phyloP scores from a whole-genome alignment of 2,888 invertebrate genomes.

The Clistopyga incitator region DNA sequence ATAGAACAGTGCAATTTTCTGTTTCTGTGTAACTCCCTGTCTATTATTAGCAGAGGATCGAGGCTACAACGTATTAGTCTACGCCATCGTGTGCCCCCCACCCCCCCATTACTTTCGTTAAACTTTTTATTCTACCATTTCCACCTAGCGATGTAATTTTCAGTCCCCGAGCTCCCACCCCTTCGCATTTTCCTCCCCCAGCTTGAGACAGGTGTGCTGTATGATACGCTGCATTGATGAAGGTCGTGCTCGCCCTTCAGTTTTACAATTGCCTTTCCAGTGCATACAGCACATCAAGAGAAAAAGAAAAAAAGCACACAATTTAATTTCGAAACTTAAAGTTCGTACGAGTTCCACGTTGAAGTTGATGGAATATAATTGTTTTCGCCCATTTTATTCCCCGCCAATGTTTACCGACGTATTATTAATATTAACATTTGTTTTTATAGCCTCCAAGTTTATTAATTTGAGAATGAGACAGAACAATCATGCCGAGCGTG shows the following conservation, averaged over 20 bases:
- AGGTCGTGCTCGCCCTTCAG: conserved; percentile 60
- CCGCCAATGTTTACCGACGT: neutral
- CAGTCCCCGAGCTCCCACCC: conserved; percentile 23
- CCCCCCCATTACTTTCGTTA: conserved; percentile 59
- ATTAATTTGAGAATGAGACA: too few relatives aligned
- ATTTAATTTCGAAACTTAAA: conserved; percentile 17
- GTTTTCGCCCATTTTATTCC: neutral
- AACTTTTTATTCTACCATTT: conserved; percentile 63
- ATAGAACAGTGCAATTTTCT: conserved; percentile 46
- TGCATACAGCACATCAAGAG: neutral
- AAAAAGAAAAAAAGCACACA: too few relatives aligned
- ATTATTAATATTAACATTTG: too few relatives aligned
- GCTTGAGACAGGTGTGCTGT: conserved; percentile 53
- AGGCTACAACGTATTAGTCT: conserved; percentile 5
- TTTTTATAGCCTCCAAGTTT: too few relatives aligned
- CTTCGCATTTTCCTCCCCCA: neutral
- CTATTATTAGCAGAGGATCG: conserved; percentile 4
- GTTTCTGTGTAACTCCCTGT: conserved; percentile 33
- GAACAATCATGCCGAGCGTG: neutral
- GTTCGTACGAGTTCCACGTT: neutral
- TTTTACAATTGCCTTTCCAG: conserved; percentile 35
- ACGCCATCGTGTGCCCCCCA: conserved; percentile 54
- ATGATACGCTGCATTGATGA: conserved; percentile 48
- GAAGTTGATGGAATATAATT: conserved; percentile 11
- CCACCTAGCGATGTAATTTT: conserved; percentile 63